Evolutionary conservation across 2,888 invertebrate species (phyloP), one percentile per base, ranked within the genome.

Genomic region (Ischnura elegans): DNA sequence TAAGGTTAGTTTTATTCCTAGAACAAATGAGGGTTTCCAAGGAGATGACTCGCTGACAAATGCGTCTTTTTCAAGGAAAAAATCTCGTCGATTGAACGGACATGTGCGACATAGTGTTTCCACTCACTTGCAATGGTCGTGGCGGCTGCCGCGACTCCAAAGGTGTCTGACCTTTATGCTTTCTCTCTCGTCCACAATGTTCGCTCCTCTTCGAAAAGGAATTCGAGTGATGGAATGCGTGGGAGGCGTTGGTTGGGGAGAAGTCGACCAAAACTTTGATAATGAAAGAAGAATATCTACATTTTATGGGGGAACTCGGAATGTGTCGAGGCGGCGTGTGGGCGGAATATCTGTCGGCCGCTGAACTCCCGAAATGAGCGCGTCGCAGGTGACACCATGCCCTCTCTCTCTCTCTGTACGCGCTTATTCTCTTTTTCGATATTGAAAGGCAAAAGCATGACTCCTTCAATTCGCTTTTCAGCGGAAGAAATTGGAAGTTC

Each of bases 181-280:
- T 76, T 0, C 13, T 4, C 2, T 3, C 36, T 36, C 76, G 3
- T 25, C n/a, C 76, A 6, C 29, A 8, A 76, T 16, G 76, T 13
- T 13, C 76, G 29, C 36, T 36, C 13, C 36, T 36, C 76, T 36
- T n/a, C n/a, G n/a, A n/a, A n/a, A n/a, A n/a, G n/a, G n/a, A n/a
- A n/a, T n/a, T n/a, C n/a, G 25, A 21, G 61, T 61, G n/a, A 61
- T 61, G 61, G n/a, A 61, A 61, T 61, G 61, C n/a, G 61, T 6
- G n/a, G 61, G 61, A 61, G 61, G n/a, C 19, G 21, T 21, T 25
- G 21, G 25, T 76, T 76, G 10, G 16, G 61, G 5, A n/a, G 25
- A 61, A 61, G 61, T 61, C 61, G 61, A 61, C 61, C 61, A n/a
- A 25, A 61, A 61, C 25, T 61, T 61, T 61, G 61, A 61, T 61